These are phyloP conservation scores for Centropyge bicolor DNA, from an alignment of 2,797 vertebrate genomes.

Conservation along the genomic window DNA sequence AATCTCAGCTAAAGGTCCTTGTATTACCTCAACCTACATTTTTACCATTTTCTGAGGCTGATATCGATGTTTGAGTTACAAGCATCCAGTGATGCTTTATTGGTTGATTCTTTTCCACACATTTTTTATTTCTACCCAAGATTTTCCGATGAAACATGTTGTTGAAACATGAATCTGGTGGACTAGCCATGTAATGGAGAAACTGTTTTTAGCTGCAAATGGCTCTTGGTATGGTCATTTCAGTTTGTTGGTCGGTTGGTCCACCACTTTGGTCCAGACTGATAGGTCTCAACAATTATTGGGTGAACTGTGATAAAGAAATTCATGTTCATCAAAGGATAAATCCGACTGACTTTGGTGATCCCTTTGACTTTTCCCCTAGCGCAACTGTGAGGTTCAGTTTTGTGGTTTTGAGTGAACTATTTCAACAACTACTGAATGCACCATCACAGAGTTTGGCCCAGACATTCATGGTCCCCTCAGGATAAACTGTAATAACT, in stretches of 20 bases:
- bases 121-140: neutral
- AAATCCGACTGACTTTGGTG: neutral
- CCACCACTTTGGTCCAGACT: neutral
- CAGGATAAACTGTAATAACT: neutral
- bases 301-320: neutral
- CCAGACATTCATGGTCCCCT: neutral
- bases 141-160: neutral
- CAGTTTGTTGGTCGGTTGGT: neutral
- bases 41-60: neutral
- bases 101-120: neutral
- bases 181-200: too few species aligned
- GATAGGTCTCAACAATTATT: neutral
- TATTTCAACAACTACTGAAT: neutral
- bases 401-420: neutral
- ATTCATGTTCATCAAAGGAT: neutral
- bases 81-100: too few species aligned
- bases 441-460: neutral
- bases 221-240: too few species aligned
- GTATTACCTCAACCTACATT: too few species aligned
- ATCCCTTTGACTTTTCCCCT: neutral
- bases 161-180: neutral
- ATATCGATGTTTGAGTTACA: neutral
- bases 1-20: conserved; percentile 12
- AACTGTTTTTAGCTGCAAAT: neutral
- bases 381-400: neutral